A percentile compares a stretch with the other conserved stretches of the same genome.
Conservation (phyloP, 1,140 invertebrate genomes). For the Semibalanus balanoides region DNA sequence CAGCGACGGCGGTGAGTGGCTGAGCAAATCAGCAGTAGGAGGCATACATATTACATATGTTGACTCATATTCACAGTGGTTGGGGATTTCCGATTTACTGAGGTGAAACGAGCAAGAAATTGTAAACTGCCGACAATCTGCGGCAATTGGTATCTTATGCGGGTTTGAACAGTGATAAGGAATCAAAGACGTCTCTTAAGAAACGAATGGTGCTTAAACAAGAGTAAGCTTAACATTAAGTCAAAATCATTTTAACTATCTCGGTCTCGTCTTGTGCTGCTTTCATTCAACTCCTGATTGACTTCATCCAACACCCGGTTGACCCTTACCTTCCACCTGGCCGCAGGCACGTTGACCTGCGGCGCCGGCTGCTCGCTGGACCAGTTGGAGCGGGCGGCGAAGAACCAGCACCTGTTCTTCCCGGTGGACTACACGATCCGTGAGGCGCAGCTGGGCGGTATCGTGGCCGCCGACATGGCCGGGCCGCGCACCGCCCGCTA, state of each 20-base stretch:
- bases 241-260: neutral
- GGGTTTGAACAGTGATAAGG: no score
- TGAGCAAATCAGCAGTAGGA: no score
- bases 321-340: neutral
- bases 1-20: constrained; percentile 27
- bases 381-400: neutral
- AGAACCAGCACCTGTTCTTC: constrained; percentile 32
- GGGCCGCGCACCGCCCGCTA: constrained; percentile 81
- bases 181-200: neutral
- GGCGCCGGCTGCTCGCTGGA: neutral
- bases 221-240: neutral
- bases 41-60: no score
- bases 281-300: no score
- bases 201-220: neutral
- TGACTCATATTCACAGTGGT: no score
- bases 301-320: no score
- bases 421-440: constrained; percentile 45
- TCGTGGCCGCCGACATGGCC: constrained; percentile 44
- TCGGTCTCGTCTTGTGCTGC: no score
- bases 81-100: no score
- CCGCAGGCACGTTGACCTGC: neutral
- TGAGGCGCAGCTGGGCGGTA: constrained; percentile 43
- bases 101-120: neutral
- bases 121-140: neutral
- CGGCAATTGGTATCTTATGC: neutral